These are phyloP conservation scores for Caenorhabditis zanzibari DNA, from an alignment of 2,888 invertebrate genomes.

Conservation along the genomic window DNA sequence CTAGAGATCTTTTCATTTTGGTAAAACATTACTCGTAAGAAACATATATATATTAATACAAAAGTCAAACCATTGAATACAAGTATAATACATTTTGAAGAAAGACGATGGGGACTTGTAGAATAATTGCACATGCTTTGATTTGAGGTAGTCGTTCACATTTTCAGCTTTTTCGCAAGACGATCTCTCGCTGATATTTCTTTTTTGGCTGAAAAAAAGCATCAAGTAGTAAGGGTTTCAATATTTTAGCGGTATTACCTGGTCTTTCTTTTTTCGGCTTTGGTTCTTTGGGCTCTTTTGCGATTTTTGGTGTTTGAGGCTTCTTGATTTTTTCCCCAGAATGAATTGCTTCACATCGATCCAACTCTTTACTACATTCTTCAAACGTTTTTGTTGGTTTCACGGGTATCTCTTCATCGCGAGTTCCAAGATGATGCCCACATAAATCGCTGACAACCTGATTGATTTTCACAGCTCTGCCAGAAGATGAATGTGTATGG, in stretches of 20 bases:
- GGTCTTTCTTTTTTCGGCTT: slow-evolving; percentile 32
- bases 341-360: slow-evolving; percentile 41
- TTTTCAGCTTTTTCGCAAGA: slow-evolving; percentile 52
- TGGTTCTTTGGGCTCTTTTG: slow-evolving; percentile 29
- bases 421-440: slow-evolving; percentile 23
- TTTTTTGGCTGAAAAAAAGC: slow-evolving; percentile 41
- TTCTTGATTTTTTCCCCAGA: slow-evolving; percentile 36
- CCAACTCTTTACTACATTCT: slow-evolving; percentile 36
- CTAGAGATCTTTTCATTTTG: not conserved
- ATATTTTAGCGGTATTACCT: not conserved
- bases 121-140: slow-evolving; percentile 1
- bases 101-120: slow-evolving; percentile 1
- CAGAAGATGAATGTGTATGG: slow-evolving; percentile 40
- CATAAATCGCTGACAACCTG: slow-evolving; percentile 30
- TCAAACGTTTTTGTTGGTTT: slow-evolving; percentile 18
- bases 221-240: too few relatives aligned
- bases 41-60: not conserved
- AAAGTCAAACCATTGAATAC: not conserved
- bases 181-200: slow-evolving; percentile 30
- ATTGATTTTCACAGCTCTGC: slow-evolving; percentile 53
- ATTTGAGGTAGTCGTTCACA: slow-evolving; percentile 35
- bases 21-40: slow-evolving; percentile 3
- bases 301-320: slow-evolving; percentile 6
- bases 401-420: slow-evolving; percentile 22
- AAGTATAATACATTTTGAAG: not conserved